Evolutionary conservation across 2,797 vertebrate species (phyloP), one percentile per base, ranked within the genome.

Genomic region (Acrocephalus scirpaceus): DNA sequence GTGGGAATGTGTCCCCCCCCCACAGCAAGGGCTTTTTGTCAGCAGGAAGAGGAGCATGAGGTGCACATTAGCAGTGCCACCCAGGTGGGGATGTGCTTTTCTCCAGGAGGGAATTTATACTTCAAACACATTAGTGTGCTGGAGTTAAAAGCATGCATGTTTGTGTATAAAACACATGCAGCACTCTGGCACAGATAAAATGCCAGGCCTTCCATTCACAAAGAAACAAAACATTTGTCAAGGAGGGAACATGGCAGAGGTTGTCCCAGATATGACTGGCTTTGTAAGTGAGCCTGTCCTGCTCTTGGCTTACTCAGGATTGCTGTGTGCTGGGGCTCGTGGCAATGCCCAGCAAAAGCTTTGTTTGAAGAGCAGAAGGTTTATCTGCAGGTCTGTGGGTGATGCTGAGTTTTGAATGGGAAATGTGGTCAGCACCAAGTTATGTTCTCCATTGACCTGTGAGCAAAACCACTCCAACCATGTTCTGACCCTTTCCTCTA

Each of bases 111-210:
- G 45, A 71, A 54, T 96, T 88, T 73, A 34, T 88, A 57, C 53
- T 73, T 64, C 44, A 74, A 80, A 79, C 2, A 0, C 73, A 27
- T 36, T 80, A 64, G 61, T 14, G 22, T 36, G 9, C 66, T 90
- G 48, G 36, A 84, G 85, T 81, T 84, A 76, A 81, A 94, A 90
- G 32, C 60, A 27, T 26, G 4, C 67, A 27, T 88, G n/a, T 57
- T 90, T 88, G 50, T 93, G 32, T 82, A 30, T 27, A 53, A 93
- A 91, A 75, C 51, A 81, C 23, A 20, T 53, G 32, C 45, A 75
- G 2, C 7, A 3, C 54, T 61, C 38, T 71, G 34, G 58, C 72
- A 80, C 67, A n/a, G 51, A 58, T 58, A n/a, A 66, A 65, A 66
- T 23, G 23, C 30, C 50, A 88, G 77, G 29, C 51, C 53, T 88